Percentiles rank a stretch among this genome's conserved stretches.
These are phyloP conservation scores for Prionailurus viverrinus DNA, from an alignment of 2,113 vertebrate species.

Conservation along the genomic window DNA sequence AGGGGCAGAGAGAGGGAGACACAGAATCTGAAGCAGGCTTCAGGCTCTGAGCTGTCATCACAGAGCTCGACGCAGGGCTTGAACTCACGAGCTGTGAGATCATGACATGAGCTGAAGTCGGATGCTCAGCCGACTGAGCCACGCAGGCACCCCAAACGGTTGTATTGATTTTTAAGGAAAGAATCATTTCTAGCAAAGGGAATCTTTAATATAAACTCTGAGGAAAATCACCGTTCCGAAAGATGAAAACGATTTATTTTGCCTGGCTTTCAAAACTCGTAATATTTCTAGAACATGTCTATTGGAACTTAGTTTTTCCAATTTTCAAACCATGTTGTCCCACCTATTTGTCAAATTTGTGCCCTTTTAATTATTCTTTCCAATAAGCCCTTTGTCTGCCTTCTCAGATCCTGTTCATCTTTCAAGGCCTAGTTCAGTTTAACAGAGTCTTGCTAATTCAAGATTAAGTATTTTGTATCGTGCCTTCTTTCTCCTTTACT, in stretches of 20 bases:
- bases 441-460: not conserved
- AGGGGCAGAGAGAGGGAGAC: too few relatives aligned
- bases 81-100: too few relatives aligned
- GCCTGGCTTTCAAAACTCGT: conserved; percentile 2
- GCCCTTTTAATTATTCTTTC: not conserved
- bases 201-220: not conserved
- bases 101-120: too few relatives aligned
- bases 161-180: not conserved
- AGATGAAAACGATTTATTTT: not conserved
- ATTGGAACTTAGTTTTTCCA: not conserved
- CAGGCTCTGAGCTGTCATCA: too few relatives aligned
- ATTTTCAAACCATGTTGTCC: not conserved
- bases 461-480: not conserved
- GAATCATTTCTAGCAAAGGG: not conserved
- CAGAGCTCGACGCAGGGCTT: too few relatives aligned
- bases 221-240: not conserved
- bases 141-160: too few relatives aligned
- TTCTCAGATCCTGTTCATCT: not conserved
- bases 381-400: not conserved
- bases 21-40: too few relatives aligned
- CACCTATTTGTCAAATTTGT: not conserved
- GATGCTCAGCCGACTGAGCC: too few relatives aligned
- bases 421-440: not conserved
- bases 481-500: not conserved
- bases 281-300: not conserved